phyloP scores from a whole-genome alignment of 2,888 invertebrate species.

The Agrotis segetum region DNA sequence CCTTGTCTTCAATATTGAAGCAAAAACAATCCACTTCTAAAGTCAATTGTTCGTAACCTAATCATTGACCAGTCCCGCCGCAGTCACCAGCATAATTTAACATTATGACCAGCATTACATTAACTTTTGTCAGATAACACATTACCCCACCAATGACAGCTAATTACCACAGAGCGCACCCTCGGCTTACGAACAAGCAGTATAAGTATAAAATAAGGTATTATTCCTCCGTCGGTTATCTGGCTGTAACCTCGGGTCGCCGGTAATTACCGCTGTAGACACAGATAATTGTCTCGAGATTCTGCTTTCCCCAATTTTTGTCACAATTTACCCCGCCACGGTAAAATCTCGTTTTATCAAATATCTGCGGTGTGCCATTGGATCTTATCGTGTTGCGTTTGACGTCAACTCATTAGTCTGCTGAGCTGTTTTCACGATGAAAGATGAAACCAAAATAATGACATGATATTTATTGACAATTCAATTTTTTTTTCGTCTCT shows the following conservation, averaged over 20 bases:
- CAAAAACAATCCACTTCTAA: neutral
- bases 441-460: slow-evolving; percentile 36
- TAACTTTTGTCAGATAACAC: slow-evolving; percentile 39
- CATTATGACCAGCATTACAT: neutral
- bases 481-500: neutral
- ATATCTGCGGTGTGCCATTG: slow-evolving; percentile 38
- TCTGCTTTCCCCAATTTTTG: slow-evolving; percentile 72
- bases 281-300: slow-evolving; percentile 80
- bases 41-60: neutral
- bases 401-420: slow-evolving; percentile 43
- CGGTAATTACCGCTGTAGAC: slow-evolving; percentile 80
- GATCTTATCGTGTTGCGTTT: slow-evolving; percentile 46
- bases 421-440: slow-evolving; percentile 24
- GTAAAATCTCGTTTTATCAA: slow-evolving; percentile 38
- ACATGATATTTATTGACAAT: slow-evolving; percentile 17
- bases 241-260: slow-evolving; percentile 69
- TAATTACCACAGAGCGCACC: slow-evolving; percentile 48
- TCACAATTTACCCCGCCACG: slow-evolving; percentile 65
- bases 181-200: slow-evolving; percentile 32
- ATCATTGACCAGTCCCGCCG: neutral
- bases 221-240: slow-evolving; percentile 72
- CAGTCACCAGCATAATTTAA: neutral
- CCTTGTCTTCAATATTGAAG: no score
- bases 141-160: slow-evolving; percentile 52
- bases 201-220: slow-evolving; percentile 51